phyloP scores from a whole-genome alignment of 2,797 vertebrate species.

The Mareca penelope region DNA sequence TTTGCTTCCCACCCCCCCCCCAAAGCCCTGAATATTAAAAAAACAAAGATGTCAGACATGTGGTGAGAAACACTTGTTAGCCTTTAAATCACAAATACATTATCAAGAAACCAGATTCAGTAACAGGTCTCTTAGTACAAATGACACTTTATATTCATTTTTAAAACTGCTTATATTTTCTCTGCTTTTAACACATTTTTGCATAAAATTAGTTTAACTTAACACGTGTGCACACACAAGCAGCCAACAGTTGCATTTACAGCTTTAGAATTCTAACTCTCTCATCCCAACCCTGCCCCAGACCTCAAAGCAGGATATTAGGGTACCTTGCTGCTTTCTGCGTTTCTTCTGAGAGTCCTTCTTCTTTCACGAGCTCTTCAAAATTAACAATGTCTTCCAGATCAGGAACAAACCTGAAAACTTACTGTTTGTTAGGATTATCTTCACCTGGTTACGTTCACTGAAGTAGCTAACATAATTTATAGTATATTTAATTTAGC shows the following conservation, averaged over 20 bases:
- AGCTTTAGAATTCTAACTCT: not conserved
- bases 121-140: not conserved
- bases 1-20: too few species aligned
- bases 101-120: not conserved
- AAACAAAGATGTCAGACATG: not conserved
- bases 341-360: slow-evolving; percentile 93
- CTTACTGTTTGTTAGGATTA: slow-evolving; percentile 38
- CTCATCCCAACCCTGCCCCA: not conserved
- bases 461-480: not conserved
- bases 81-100: not conserved
- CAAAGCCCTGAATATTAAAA: not conserved
- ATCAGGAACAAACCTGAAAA: slow-evolving; percentile 94
- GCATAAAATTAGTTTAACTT: not conserved
- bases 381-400: slow-evolving; percentile 99
- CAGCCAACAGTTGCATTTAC: not conserved
- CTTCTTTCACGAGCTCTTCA: slow-evolving; percentile 98
- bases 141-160: not conserved
- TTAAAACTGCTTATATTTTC: not conserved
- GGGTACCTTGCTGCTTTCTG: slow-evolving; percentile 90
- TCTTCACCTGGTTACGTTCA: not conserved
- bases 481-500: not conserved
- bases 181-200: not conserved
- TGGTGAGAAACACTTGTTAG: not conserved
- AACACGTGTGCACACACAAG: not conserved
- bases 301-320: not conserved